Evolutionary conservation across 2,113 vertebrate genomes (phyloP).

Genomic region (Pelusios castaneus): DNA sequence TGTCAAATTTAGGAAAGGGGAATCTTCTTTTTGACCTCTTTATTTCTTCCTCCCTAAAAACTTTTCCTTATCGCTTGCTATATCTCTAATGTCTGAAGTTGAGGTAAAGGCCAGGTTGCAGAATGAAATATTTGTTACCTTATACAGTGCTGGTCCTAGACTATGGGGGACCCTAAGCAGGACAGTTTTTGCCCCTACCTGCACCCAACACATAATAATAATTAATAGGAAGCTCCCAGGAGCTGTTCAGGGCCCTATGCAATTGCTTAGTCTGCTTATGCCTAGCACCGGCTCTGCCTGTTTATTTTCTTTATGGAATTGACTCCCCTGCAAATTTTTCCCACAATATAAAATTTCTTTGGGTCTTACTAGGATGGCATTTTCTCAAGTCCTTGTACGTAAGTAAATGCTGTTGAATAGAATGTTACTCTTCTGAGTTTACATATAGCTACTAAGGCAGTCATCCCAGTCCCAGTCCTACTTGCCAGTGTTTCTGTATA

Average conservation of each 20-base stretch:
- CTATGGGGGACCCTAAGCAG: too few relatives aligned
- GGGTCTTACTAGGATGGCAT: neutral
- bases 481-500: neutral
- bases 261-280: too few relatives aligned
- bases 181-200: too few relatives aligned
- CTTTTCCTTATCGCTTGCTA: neutral
- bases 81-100: neutral
- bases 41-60: neutral
- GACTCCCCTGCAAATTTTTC: neutral
- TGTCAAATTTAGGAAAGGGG: neutral
- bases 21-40: neutral
- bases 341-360: neutral
- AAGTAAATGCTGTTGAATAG: neutral
- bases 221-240: too few relatives aligned
- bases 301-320: neutral
- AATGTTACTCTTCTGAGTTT: neutral
- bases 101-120: neutral
- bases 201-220: too few relatives aligned
- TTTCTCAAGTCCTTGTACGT: neutral
- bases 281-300: neutral
- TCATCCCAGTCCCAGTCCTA: too few relatives aligned
- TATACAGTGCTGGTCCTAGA: too few relatives aligned
- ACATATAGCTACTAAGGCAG: neutral
- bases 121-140: too few relatives aligned
- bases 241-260: too few relatives aligned